A percentile compares a stretch with the other conserved stretches of the same genome.
These are phyloP conservation scores for Nerophis ophidion DNA, from an alignment of 2,113 vertebrate species.

Conservation along the genomic window DNA sequence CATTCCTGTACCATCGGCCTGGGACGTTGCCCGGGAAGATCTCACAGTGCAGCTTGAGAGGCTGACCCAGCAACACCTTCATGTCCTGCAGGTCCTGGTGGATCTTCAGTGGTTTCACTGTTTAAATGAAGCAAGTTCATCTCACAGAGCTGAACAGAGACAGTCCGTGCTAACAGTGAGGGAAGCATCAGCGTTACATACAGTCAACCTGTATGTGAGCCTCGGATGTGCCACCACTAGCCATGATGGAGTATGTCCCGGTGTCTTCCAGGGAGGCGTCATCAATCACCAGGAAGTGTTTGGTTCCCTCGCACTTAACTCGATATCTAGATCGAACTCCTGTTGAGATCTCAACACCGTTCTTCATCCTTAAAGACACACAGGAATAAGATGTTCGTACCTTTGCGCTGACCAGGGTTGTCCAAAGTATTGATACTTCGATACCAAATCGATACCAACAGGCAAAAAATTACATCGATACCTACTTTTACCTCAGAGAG, in stretches of 20 bases:
- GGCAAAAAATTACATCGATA: no score
- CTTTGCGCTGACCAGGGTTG: no score
- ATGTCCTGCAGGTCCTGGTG: conserved; percentile 80
- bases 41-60: conserved; percentile 88
- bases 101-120: conserved; percentile 93
- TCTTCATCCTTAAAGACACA: conserved; percentile 82
- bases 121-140: conserved; percentile 26
- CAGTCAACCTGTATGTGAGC: conserved; percentile 81
- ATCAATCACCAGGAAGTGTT: conserved; percentile 87
- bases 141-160: not conserved
- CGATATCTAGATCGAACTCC: conserved; percentile 85
- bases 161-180: not conserved
- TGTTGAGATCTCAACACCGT: conserved; percentile 86
- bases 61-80: conserved; percentile 82
- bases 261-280: conserved; percentile 86
- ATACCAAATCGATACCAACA: no score
- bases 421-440: no score
- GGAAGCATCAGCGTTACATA: conserved; percentile 59
- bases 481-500: no score
- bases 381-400: not conserved
- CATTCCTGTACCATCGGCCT: conserved; percentile 95
- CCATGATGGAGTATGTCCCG: conserved; percentile 90
- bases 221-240: conserved; percentile 85
- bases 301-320: conserved; percentile 86
- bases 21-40: conserved; percentile 82